Evolutionary conservation across 2,113 vertebrate species (phyloP), one percentile per base, ranked within the genome.

Genomic region (Cebidichthys violaceus): DNA sequence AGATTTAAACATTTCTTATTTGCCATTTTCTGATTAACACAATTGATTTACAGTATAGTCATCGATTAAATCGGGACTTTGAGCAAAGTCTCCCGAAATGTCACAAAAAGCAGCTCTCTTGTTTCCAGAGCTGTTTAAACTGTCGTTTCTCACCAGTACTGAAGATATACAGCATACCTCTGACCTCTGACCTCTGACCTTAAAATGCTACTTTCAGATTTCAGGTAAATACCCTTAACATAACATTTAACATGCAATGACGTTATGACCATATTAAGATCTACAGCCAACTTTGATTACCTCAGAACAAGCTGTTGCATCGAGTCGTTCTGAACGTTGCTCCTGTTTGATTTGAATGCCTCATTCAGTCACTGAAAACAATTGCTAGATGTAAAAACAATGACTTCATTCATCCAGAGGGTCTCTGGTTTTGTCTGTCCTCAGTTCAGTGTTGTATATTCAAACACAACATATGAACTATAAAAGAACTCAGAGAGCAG

Each of bases 161-260:
- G 6, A 18, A 33, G 29, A 35, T 43, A 35, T 22, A 52, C n/a
- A 65, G n/a, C 33, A 33, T 31, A 35, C 6, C 18, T 61, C 61
- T 71, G 50, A 33, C 18, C 22, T 66, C n/a, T n/a, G n/a, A 35
- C 6, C 18, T 61, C 61, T 71, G 50, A 33, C 18, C 22, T 66
- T 9, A 29, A 76, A 77, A 71, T 59, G 60, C 31, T 60, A 37
- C 35, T 65, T 22, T 57, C 9, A 52, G 15, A 29, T 64, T 27
- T 15, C 59, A 71, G 22, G 24, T 14, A 43, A 76, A 43, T 55
- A 17, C 35, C 39, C 1, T 15, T 10, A 11, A 10, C 13, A 43
- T 45, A 27, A n/a, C 27, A 47, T 31, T 29, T 22, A 22, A 57
- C 35, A 73, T 31, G 9, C 7, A 24, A 17, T 13, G 41, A 37